These are phyloP conservation scores for Lycaena phlaeas DNA, from an alignment of 2,888 invertebrate genomes.

Conservation along the genomic window DNA sequence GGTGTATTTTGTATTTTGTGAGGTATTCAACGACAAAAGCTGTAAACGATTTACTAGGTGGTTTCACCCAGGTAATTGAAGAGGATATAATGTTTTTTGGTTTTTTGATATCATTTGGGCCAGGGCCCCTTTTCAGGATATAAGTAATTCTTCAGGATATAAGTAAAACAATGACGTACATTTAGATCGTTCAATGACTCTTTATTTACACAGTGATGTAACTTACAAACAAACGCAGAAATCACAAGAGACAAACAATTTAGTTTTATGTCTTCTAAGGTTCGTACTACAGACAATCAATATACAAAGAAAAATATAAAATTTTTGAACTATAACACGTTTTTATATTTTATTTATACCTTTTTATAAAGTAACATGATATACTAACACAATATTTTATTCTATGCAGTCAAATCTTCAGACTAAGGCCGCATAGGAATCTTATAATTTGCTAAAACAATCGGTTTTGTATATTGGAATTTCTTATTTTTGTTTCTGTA, in stretches of 20 bases:
- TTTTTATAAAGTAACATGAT: conserved; percentile 5
- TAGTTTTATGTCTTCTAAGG: conserved; percentile 22
- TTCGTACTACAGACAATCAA: conserved; percentile 12
- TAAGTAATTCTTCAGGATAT: too few species aligned
- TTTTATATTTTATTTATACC: conserved; percentile 2
- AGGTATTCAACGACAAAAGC: too few species aligned
- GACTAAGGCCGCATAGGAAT: conserved; percentile 20
- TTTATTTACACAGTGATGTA: conserved; percentile 68
- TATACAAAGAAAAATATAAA: too few species aligned
- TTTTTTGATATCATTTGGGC: too few species aligned
- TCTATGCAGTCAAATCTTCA: conserved; percentile 70
- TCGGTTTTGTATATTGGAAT: background rate
- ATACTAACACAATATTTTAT: conserved; percentile 27
- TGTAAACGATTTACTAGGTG: too few species aligned
- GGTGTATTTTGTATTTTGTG: too few species aligned
- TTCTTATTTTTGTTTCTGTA: background rate
- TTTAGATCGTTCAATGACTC: conserved; percentile 68
- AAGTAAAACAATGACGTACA: conserved; percentile 54
- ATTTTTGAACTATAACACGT: conserved; percentile 10
- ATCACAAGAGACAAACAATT: conserved; percentile 54
- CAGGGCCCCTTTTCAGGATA: too few species aligned
- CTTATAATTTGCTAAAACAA: background rate
- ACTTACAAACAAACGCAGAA: conserved; percentile 51
- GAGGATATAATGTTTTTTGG: too few species aligned
- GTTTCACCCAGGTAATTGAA: too few species aligned